Evolutionary conservation across 1,140 invertebrate genomes (phyloP).

Genomic region (Lethocerus indicus): DNA sequence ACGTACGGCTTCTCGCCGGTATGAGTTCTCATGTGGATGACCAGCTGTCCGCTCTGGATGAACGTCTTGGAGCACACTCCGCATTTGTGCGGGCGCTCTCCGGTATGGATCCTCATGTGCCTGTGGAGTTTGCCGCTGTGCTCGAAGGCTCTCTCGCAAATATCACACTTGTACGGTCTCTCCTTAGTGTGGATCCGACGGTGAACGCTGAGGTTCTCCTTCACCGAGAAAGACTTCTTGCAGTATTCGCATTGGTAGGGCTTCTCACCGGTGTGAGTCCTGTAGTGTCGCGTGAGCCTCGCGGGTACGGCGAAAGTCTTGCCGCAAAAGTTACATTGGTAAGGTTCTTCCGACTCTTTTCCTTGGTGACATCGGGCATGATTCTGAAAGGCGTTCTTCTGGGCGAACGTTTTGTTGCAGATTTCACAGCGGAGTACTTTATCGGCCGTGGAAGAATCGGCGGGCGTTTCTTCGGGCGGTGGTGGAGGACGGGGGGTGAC

Average conservation of each 20-base stretch:
- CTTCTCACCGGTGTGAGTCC: slow-evolving; percentile 74
- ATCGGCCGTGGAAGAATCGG: slow-evolving; percentile 17
- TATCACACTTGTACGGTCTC: slow-evolving; percentile 69
- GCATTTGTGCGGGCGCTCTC: slow-evolving; percentile 86
- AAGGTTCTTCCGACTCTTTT: slow-evolving; percentile 50
- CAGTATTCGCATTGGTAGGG: slow-evolving; percentile 84
- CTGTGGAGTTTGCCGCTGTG: slow-evolving; percentile 82
- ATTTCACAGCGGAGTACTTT: slow-evolving; percentile 31
- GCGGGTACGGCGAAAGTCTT: slow-evolving; percentile 85
- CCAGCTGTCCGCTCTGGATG: slow-evolving; percentile 72
- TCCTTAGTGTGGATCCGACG: slow-evolving; percentile 82
- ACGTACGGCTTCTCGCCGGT: slow-evolving; percentile 85
- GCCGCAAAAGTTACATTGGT: slow-evolving; percentile 76
- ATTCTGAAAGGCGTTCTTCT: slow-evolving; percentile 38
- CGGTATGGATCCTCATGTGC: slow-evolving; percentile 82
- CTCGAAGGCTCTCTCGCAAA: slow-evolving; percentile 80
- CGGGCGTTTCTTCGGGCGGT: slow-evolving; percentile 14
- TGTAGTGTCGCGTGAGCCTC: slow-evolving; percentile 76
- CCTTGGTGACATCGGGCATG: slow-evolving; percentile 34
- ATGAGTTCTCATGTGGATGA: slow-evolving; percentile 71
- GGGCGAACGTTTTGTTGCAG: slow-evolving; percentile 38
- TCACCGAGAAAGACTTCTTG: slow-evolving; percentile 79
- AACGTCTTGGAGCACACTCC: slow-evolving; percentile 83
- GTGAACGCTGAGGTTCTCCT: slow-evolving; percentile 82
- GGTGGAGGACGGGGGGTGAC: too few relatives aligned